A percentile compares a stretch with the other conserved stretches of the same genome.
Conservation (phyloP, 2,113 vertebrate species). For the Tichodroma muraria region DNA sequence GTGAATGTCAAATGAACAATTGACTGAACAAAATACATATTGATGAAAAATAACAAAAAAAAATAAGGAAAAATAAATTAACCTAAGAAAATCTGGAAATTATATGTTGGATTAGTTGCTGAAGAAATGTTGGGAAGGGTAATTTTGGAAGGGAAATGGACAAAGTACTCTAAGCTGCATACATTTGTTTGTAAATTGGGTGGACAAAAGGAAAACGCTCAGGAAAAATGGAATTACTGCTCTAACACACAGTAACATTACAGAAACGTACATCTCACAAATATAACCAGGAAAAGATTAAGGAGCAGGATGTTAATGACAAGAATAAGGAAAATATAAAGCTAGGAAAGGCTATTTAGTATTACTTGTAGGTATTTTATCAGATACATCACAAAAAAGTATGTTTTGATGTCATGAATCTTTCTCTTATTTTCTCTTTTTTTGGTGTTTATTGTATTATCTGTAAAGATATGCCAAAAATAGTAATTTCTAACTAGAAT, state of each 20-base stretch:
- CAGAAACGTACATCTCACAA: not conserved
- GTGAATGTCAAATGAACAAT: not conserved
- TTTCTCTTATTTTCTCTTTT: not conserved
- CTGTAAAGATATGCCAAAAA: not conserved
- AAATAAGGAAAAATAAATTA: not conserved
- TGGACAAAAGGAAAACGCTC: slow-evolving; percentile 56
- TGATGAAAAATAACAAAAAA: not conserved
- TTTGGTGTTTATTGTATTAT: not conserved
- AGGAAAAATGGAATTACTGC: slow-evolving; percentile 40
- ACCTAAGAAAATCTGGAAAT: slow-evolving; percentile 38
- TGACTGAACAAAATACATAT: not conserved
- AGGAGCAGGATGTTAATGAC: slow-evolving; percentile 47
- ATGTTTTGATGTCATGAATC: not conserved
- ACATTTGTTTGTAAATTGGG: slow-evolving; percentile 59
- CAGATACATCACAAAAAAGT: slow-evolving; percentile 43
- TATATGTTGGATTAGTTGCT: slow-evolving; percentile 43
- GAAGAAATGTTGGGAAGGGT: slow-evolving; percentile 11
- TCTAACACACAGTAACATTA: slow-evolving; percentile 18
- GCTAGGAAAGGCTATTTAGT: slow-evolving; percentile 7
- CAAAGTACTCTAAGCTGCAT: slow-evolving; percentile 50
- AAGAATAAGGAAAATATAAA: slow-evolving; percentile 41
- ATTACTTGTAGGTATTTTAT: slow-evolving; percentile 49
- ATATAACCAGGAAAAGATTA: slow-evolving; percentile 28
- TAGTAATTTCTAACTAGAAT: not conserved
- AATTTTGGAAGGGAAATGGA: slow-evolving; percentile 22